Percentiles rank a stretch among this genome's conserved stretches.
Conservation (phyloP, 2,797 vertebrate genomes). For the Neomorphus geoffroyi region DNA sequence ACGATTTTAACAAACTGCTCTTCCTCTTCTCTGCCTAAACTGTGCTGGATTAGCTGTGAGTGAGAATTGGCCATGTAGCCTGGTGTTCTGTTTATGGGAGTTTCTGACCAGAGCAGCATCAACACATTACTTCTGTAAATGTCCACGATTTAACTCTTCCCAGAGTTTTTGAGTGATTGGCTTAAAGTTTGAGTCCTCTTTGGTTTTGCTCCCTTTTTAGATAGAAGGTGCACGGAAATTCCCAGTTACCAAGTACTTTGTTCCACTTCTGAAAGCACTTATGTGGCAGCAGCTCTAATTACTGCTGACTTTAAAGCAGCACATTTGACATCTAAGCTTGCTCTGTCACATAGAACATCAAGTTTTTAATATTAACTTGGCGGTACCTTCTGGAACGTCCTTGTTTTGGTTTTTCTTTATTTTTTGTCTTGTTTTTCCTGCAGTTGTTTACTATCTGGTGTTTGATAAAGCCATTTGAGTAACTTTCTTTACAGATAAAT, state of each 20-base stretch:
- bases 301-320: conserved; percentile 28
- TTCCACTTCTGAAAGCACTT: conserved; percentile 47
- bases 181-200: neutral
- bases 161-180: neutral
- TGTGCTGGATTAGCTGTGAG: neutral
- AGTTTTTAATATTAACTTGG: neutral
- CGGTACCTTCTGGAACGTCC: neutral
- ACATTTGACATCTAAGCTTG: neutral
- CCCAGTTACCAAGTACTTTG: conserved; percentile 46
- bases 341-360: neutral
- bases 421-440: neutral
- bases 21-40: rapidly evolving
- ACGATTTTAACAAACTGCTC: rapidly evolving
- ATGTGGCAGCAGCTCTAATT: conserved; percentile 15
- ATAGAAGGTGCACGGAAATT: conserved; percentile 21
- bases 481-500: neutral
- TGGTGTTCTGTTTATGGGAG: neutral
- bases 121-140: neutral
- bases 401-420: neutral
- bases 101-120: neutral
- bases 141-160: neutral
- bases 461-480: neutral
- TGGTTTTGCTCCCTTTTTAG: neutral
- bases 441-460: neutral
- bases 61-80: neutral